A percentile compares a stretch with the other conserved stretches of the same genome.
Evolutionary conservation across 2,113 vertebrate species (phyloP).

Genomic region (Prietella phreatophila): DNA sequence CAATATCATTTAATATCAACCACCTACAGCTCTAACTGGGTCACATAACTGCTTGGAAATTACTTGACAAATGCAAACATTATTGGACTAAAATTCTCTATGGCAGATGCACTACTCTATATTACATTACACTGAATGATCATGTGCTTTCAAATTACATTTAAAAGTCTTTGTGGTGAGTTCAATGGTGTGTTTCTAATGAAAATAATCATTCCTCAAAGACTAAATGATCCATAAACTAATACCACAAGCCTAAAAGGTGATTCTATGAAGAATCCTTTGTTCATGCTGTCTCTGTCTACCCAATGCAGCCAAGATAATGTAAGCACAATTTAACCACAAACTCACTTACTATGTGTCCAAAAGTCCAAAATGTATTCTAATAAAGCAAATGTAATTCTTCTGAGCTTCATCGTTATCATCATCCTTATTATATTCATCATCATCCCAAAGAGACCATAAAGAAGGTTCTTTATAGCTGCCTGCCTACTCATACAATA

Average conservation of each 20-base stretch:
- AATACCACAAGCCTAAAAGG: background rate
- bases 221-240: background rate
- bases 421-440: constrained; percentile 26
- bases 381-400: constrained; percentile 35
- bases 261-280: background rate
- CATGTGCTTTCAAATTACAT: background rate
- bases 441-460: constrained; percentile 17
- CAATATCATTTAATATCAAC: background rate
- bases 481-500: constrained; percentile 26
- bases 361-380: constrained; percentile 15
- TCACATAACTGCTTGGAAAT: background rate
- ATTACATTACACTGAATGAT: background rate
- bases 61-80: background rate
- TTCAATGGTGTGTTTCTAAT: background rate
- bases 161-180: background rate
- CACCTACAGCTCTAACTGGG: background rate
- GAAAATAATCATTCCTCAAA: background rate
- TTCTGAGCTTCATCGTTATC: constrained; percentile 31
- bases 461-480: constrained; percentile 12
- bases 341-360: constrained; percentile 33
- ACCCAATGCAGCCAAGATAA: constrained; percentile 8
- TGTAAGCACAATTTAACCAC: constrained; percentile 33
- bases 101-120: background rate
- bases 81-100: background rate
- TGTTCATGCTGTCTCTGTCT: constrained; percentile 13